These are phyloP conservation scores for Fregetta grallaria DNA, from an alignment of 2,113 vertebrate genomes.

Conservation along the genomic window DNA sequence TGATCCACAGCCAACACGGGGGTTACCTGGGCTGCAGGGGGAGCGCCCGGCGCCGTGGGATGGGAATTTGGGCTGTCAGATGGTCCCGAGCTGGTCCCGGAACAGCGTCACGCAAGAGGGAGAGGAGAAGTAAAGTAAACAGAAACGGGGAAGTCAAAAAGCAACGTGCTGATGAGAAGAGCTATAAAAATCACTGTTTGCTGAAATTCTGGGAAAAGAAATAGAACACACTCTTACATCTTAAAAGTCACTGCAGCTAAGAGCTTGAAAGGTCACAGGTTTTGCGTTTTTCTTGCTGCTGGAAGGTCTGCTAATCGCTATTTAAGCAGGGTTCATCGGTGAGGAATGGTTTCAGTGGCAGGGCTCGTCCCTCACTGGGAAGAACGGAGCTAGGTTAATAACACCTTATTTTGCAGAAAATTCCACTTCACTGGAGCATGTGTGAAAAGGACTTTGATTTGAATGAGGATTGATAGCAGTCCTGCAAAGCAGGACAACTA, in stretches of 20 bases:
- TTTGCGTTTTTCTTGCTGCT: not conserved
- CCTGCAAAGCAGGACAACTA: conserved; percentile 11
- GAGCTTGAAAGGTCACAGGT: not conserved
- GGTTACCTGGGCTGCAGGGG: fast-evolving
- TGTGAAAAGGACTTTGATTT: conserved; percentile 66
- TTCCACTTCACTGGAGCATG: conserved; percentile 76
- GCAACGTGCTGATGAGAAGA: fast-evolving
- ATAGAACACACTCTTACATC: not conserved
- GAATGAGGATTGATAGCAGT: conserved; percentile 71
- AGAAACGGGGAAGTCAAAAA: not conserved
- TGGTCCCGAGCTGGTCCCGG: not conserved
- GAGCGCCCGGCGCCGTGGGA: fast-evolving
- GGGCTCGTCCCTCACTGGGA: conserved; percentile 27
- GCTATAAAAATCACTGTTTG: not conserved
- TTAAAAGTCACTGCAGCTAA: not conserved
- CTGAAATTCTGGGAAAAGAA: not conserved
- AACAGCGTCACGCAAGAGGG: not conserved
- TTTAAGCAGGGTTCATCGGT: conserved; percentile 52
- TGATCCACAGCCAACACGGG: not conserved
- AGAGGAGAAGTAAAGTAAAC: not conserved
- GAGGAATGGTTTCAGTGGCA: conserved; percentile 15
- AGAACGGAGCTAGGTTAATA: conserved; percentile 69
- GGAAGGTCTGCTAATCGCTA: conserved; percentile 54
- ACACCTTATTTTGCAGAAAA: conserved; percentile 78
- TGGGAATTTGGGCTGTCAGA: not conserved